Conservation (phyloP, 2,113 vertebrate species). For the Silurus meridionalis region DNA sequence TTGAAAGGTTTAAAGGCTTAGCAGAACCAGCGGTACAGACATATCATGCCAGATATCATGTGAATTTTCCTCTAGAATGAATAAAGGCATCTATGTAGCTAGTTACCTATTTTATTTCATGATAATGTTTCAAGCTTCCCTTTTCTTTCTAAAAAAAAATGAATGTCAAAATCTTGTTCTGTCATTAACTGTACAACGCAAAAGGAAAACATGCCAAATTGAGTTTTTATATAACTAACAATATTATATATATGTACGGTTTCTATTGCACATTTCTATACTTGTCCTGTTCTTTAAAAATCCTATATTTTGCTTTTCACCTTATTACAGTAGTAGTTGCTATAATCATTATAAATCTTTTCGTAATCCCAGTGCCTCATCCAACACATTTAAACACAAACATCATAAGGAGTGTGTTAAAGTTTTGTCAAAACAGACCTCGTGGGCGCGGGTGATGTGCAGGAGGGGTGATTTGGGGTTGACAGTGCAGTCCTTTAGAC, state of each 20-base stretch:
- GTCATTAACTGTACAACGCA: background rate
- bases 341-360: background rate
- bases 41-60: too few relatives aligned
- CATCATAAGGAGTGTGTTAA: background rate
- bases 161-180: background rate
- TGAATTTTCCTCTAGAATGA: too few relatives aligned
- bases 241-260: too few relatives aligned
- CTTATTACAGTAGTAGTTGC: background rate
- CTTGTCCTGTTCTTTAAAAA: too few relatives aligned
- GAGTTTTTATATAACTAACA: background rate
- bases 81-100: too few relatives aligned
- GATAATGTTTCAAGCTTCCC: background rate
- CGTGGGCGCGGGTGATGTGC: slow-evolving; percentile 87
- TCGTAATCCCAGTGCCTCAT: background rate
- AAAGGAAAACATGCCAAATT: background rate
- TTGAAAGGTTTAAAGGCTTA: too few relatives aligned
- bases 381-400: background rate
- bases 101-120: background rate
- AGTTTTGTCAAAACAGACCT: slow-evolving; percentile 66
- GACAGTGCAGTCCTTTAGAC: slow-evolving; percentile 93
- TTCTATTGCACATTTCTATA: too few relatives aligned
- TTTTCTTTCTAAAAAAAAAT: background rate
- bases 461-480: slow-evolving; percentile 93
- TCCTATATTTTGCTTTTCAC: background rate
- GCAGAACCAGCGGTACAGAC: too few relatives aligned